A percentile compares a stretch with the other conserved stretches of the same genome.
phyloP scores from a whole-genome alignment of 2,113 vertebrate species.

The Ailurus styani region DNA sequence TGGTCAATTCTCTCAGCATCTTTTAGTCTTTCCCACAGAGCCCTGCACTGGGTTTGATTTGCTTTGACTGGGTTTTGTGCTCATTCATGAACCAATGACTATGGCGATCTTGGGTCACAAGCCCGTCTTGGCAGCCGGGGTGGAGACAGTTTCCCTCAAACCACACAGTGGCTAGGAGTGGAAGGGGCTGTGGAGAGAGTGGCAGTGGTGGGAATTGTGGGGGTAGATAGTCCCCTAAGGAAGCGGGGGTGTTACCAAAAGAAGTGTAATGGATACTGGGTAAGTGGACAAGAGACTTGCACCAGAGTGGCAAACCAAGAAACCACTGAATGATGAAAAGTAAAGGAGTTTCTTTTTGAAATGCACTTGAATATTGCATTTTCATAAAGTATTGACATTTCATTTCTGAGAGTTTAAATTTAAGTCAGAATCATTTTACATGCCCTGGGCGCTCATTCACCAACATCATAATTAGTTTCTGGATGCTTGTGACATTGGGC shows the following conservation, averaged over 20 bases:
- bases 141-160: not conserved
- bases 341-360: not conserved
- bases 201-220: not conserved
- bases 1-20: not conserved
- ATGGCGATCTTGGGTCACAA: not conserved
- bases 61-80: not conserved
- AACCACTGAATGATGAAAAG: not conserved
- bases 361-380: not conserved
- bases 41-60: not conserved
- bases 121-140: not conserved
- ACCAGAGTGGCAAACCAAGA: not conserved
- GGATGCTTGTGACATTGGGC: not conserved
- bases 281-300: not conserved
- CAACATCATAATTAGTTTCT: not conserved
- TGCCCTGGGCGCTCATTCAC: not conserved
- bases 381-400: not conserved
- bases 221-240: not conserved
- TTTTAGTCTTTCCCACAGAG: not conserved
- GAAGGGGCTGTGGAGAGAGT: not conserved
- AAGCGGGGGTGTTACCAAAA: not conserved
- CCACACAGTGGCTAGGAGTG: not conserved
- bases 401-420: not conserved
- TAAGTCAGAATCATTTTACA: slow-evolving; percentile 32
- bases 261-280: not conserved
- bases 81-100: not conserved